These are phyloP conservation scores for Microhierax caerulescens DNA, from an alignment of 2,797 vertebrate genomes.

Conservation along the genomic window DNA sequence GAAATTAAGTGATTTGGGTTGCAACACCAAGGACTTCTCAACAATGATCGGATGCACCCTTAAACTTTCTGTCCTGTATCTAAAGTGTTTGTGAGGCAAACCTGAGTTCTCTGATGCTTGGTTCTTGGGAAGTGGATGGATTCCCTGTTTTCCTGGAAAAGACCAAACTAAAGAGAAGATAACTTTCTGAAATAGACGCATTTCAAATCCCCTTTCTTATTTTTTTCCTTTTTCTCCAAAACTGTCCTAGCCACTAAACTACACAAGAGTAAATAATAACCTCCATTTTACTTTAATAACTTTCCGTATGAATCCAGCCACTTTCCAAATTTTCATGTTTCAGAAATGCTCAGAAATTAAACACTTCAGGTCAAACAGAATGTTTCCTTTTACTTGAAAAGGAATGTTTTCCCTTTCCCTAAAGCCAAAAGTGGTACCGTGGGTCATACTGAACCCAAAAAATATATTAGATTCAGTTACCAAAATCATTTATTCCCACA, in stretches of 20 bases:
- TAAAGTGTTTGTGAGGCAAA: neutral
- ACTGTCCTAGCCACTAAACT: neutral
- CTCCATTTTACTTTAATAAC: neutral
- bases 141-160: neutral
- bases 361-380: neutral
- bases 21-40: neutral
- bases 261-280: neutral
- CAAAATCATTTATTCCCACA: neutral
- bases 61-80: neutral
- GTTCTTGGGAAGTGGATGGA: neutral
- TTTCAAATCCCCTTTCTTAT: neutral
- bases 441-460: neutral
- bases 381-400: slow-evolving; percentile 11
- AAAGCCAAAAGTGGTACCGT: neutral
- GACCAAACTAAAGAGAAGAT: neutral
- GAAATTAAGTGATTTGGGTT: neutral
- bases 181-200: neutral
- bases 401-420: neutral
- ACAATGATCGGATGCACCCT: neutral
- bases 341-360: neutral
- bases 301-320: neutral
- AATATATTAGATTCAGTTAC: slow-evolving; percentile 16
- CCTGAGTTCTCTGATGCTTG: neutral
- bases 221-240: neutral
- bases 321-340: neutral